Conservation (phyloP, 2,888 invertebrate species). For the Tryphoninae sp. region DNA sequence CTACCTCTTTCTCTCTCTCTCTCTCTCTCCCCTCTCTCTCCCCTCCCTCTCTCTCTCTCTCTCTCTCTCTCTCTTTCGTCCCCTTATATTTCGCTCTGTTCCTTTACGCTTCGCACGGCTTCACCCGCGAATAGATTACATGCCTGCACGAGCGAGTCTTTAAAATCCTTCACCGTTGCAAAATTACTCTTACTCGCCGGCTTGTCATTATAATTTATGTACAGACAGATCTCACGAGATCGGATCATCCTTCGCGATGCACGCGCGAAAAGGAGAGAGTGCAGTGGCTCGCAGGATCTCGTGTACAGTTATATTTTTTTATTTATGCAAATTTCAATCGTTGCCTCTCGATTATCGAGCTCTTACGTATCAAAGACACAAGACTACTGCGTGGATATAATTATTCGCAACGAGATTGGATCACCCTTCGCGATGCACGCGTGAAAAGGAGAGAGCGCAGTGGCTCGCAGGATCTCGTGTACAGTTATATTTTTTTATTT, state of each 20-base stretch:
- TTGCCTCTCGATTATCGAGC: no score
- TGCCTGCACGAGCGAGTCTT: constrained; percentile 57
- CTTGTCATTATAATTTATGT: constrained; percentile 65
- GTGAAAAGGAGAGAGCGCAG: neutral
- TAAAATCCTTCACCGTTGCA: constrained; percentile 59
- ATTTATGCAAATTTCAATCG: no score
- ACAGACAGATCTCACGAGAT: constrained; percentile 37
- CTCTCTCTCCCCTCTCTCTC: constrained; percentile 20
- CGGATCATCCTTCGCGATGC: constrained; percentile 20
- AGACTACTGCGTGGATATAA: no score
- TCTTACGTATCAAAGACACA: no score
- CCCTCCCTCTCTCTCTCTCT: constrained; percentile 31
- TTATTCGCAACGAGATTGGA: neutral
- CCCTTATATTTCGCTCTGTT: constrained; percentile 30
- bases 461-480: constrained; percentile 12
- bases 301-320: constrained; percentile 24
- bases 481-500: constrained; percentile 40
- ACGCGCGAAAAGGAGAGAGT: neutral
- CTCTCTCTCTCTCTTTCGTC: constrained; percentile 8
- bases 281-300: constrained; percentile 3
- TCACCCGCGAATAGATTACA: constrained; percentile 60
- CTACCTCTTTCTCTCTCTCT: constrained; percentile 30
- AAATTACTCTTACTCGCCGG: constrained; percentile 62
- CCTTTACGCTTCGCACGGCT: constrained; percentile 45
- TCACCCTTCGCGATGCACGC: constrained; percentile 19